Evolutionary conservation across 2,888 invertebrate species (phyloP).

Genomic region (Idaea straminata): DNA sequence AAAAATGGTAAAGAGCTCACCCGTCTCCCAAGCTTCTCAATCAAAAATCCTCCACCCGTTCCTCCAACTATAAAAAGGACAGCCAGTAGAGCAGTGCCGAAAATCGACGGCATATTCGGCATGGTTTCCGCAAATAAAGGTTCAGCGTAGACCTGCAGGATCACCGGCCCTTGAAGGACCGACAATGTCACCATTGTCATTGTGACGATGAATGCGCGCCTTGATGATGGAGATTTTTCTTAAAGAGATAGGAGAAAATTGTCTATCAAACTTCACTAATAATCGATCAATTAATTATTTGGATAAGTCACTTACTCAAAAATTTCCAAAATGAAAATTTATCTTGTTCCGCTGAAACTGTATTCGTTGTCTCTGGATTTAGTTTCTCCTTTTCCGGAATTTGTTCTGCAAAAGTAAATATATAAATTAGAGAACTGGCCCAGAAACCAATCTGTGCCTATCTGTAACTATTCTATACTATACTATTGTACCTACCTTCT

Average conservation of each 20-base stretch:
- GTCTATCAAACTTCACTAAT: not conserved
- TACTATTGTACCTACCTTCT: conserved; percentile 17
- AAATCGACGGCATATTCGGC: conserved; percentile 48
- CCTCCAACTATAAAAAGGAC: conserved; percentile 41
- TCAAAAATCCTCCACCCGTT: conserved; percentile 49
- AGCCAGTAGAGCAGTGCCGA: conserved; percentile 51
- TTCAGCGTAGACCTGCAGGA: conserved; percentile 60
- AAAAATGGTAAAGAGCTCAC: conserved; percentile 36
- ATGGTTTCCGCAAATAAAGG: conserved; percentile 55
- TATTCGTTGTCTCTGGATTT: conserved; percentile 9
- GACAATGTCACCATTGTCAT: conserved; percentile 42
- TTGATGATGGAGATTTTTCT: conserved; percentile 56
- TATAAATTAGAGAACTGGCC: not conserved
- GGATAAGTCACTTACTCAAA: conserved; percentile 44
- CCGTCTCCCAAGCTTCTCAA: conserved; percentile 54
- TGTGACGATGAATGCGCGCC: conserved; percentile 43
- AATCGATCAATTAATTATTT: not conserved
- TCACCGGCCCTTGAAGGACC: conserved; percentile 59
- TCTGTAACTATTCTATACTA: not conserved
- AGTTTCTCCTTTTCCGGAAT: conserved; percentile 40
- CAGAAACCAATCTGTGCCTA: not conserved
- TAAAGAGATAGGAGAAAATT: conserved; percentile 9
- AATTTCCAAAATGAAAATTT: conserved; percentile 34
- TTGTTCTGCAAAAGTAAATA: conserved; percentile 31
- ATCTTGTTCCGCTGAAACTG: not conserved